phyloP scores from a whole-genome alignment of 1,140 invertebrate genomes.

The Lanistes nyassanus region DNA sequence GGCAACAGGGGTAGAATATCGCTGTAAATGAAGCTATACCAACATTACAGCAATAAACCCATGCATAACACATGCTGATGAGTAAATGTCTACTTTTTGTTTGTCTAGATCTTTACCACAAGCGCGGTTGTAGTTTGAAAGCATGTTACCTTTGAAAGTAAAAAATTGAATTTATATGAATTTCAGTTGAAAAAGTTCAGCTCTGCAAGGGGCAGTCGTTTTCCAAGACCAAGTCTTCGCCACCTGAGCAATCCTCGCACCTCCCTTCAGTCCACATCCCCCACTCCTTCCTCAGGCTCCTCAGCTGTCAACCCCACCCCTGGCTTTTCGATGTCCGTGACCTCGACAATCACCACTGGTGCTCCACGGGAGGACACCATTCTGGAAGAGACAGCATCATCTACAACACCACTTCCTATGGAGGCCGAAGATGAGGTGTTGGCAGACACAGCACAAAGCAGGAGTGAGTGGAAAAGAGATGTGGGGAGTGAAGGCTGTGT shows the following conservation, averaged over 20 bases:
- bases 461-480: slow-evolving; percentile 31
- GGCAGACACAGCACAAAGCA: slow-evolving; percentile 35
- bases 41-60: no score
- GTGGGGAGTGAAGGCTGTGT: not conserved
- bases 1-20: no score
- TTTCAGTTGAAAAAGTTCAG: no score
- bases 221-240: slow-evolving; percentile 12
- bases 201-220: no score
- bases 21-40: no score
- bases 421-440: slow-evolving; percentile 35
- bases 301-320: slow-evolving; percentile 15
- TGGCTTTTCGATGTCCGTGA: not conserved
- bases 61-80: no score
- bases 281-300: slow-evolving; percentile 20
- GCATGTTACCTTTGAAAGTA: no score
- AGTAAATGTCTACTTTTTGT: no score
- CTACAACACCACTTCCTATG: slow-evolving; percentile 4
- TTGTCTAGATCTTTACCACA: no score
- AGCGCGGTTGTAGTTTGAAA: no score
- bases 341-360: not conserved
- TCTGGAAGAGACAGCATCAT: not conserved
- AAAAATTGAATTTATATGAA: no score
- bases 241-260: slow-evolving; percentile 26
- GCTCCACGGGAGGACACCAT: slow-evolving; percentile 14
- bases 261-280: slow-evolving; percentile 35